Conservation (phyloP, 2,888 invertebrate genomes). For the Sinhomidia bicolor region DNA sequence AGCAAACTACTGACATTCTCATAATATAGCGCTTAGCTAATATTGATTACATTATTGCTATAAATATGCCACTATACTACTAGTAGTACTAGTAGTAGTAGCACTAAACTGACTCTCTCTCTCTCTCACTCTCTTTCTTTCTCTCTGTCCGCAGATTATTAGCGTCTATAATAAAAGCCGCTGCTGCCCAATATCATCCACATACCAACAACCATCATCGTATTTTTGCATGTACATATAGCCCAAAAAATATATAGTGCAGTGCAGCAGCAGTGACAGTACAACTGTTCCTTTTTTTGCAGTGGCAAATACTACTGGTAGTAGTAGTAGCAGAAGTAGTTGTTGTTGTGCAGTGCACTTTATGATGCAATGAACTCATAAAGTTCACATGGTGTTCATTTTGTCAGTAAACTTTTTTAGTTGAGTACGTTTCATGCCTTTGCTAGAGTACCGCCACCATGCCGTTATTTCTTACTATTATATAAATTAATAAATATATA, state of each 20-base stretch:
- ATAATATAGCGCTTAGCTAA: not conserved
- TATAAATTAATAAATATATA: no score
- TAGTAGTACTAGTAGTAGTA: no score
- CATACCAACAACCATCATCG: no score
- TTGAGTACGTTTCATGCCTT: not conserved
- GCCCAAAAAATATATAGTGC: no score
- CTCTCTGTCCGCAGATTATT: no score
- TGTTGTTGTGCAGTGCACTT: slow-evolving; percentile 44
- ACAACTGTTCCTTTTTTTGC: not conserved
- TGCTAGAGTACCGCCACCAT: not conserved
- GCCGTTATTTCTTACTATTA: not conserved
- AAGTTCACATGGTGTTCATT: slow-evolving; percentile 52
- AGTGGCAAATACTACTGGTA: not conserved
- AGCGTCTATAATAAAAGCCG: no score
- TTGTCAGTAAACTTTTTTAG: slow-evolving; percentile 14
- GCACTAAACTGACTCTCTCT: no score
- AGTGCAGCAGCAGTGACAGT: slow-evolving; percentile 40
- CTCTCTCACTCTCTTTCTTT: no score
- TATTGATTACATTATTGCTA: slow-evolving; percentile 34
- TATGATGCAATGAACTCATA: slow-evolving; percentile 72
- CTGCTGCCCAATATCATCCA: no score
- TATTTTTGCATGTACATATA: no score
- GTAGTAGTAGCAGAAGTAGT: no score
- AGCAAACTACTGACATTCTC: no score
- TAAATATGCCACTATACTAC: not conserved